Evolutionary conservation across 2,888 invertebrate species (phyloP).

Genomic region (Oscheius sp.): DNA sequence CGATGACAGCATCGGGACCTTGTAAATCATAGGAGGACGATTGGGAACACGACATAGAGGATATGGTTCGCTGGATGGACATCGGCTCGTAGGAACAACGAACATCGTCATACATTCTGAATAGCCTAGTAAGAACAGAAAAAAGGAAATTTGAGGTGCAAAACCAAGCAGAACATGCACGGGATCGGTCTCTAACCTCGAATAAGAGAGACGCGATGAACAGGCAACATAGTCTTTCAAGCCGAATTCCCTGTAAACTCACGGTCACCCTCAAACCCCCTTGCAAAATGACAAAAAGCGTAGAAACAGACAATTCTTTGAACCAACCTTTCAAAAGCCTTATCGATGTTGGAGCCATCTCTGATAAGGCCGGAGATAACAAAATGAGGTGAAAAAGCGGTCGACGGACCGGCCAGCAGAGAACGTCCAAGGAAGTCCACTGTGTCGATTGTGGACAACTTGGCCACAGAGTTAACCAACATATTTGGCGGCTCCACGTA

Average conservation of each 20-base stretch:
- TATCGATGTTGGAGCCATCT: slow-evolving; percentile 35
- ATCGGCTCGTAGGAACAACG: slow-evolving; percentile 30
- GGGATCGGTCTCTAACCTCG: background rate
- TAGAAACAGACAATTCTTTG: background rate
- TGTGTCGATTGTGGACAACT: background rate
- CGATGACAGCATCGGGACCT: slow-evolving; percentile 43
- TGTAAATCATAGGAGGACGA: slow-evolving; percentile 29
- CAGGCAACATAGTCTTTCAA: background rate
- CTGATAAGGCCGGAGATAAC: slow-evolving; percentile 58
- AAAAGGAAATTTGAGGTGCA: background rate
- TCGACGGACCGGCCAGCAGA: slow-evolving; percentile 60
- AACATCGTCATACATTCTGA: slow-evolving; percentile 48
- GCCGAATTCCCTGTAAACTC: background rate
- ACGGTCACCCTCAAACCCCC: background rate
- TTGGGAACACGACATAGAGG: slow-evolving; percentile 34
- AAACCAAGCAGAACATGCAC: background rate
- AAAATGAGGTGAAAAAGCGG: slow-evolving; percentile 60
- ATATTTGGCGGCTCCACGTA: background rate
- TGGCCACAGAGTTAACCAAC: background rate
- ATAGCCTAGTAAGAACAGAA: too few relatives aligned
- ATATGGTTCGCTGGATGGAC: slow-evolving; percentile 35
- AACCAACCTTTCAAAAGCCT: slow-evolving; percentile 38
- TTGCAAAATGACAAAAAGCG: background rate
- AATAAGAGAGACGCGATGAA: background rate
- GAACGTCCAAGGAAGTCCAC: slow-evolving; percentile 52